Base-by-base conservation (phyloP, 2,113 vertebrate species). In the Tetraodon nigroviridis region DNA sequence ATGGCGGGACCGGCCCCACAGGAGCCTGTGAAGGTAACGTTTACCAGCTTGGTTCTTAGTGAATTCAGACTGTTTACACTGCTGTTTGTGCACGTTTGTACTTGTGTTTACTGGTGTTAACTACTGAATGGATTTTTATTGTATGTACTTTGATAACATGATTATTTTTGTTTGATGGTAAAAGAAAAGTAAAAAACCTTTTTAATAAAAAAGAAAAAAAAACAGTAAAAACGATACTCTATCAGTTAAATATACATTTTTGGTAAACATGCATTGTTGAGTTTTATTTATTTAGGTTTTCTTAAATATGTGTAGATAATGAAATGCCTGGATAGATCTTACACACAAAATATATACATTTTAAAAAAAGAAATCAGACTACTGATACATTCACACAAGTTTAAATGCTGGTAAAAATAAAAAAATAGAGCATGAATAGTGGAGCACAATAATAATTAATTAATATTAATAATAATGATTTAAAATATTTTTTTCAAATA, bases 1-100 rank as follows among this genome's bases (percentile, higher is more conserved):
- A 88, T 87, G 86, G 85, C 86, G n/a, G 86, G 74, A 71, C 79
- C 71, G 1, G 29, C 69, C 37, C 11, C 73, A 15, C 80, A 81
- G 67, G 82, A 87, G 77, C 82, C 82, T 1, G 1, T 84, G 58
- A 89, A 88, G 88, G 86, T 89, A 76, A 88, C n/a, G 48, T 60
- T 55, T 41, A 2, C 51, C 21, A 17, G 19, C 32, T 37, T 37
- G 32, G 32, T 37, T 37, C 11, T 37, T 37, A 37, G 32, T 37
- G 8, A 8, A 37, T 37, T 37, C 12, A 37, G 11, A 0, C 2
- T 46, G 55, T 49, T 2, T 3, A 21, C 14, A 7, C 55, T 13
- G 7, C 32, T 51, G 47, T 18, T 14, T 24, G 7, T 59, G 59
- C 49, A 48, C 58, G 57, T 55, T 64, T 51, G 7, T 62, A 21